A percentile compares a stretch with the other conserved stretches of the same genome.
Conservation (phyloP, 2,888 invertebrate species). For the Adineta ricciae region DNA sequence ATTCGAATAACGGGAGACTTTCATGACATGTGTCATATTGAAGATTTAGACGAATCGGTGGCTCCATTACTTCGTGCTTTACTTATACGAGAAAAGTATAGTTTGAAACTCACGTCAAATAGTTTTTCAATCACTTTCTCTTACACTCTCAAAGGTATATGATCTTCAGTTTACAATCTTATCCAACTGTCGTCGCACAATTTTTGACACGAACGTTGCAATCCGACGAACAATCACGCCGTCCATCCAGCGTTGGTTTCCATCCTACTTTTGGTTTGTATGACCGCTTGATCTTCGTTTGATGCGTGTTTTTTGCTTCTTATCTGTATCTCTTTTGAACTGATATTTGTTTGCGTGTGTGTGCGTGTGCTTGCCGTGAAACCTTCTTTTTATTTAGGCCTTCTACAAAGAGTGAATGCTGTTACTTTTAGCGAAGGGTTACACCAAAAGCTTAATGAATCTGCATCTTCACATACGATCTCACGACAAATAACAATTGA, state of each 20-base stretch:
- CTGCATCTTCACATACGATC: background rate
- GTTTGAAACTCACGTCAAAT: background rate
- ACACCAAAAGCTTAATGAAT: background rate
- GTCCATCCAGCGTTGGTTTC: background rate
- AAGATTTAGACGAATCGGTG: conserved; percentile 35
- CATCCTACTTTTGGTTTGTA: background rate
- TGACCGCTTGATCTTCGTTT: background rate
- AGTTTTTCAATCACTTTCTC: background rate
- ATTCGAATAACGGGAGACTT: background rate
- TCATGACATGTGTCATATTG: conserved; percentile 23
- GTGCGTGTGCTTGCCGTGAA: background rate
- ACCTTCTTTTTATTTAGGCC: background rate
- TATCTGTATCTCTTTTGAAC: too few species aligned
- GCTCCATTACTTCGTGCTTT: conserved; percentile 41
- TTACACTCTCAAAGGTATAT: conserved; percentile 56
- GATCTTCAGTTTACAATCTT: conserved; percentile 74
- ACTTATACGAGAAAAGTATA: conserved; percentile 43
- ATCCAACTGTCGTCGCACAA: conserved; percentile 69
- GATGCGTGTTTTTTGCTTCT: too few species aligned
- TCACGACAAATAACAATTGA: background rate
- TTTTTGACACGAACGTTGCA: conserved; percentile 61
- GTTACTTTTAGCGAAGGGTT: too few species aligned
- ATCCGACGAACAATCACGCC: conserved; percentile 21
- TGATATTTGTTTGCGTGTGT: background rate
- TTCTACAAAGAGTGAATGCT: background rate